These are phyloP conservation scores for Hydrolagus affinis DNA, from an alignment of 2,113 vertebrate genomes.

Conservation along the genomic window DNA sequence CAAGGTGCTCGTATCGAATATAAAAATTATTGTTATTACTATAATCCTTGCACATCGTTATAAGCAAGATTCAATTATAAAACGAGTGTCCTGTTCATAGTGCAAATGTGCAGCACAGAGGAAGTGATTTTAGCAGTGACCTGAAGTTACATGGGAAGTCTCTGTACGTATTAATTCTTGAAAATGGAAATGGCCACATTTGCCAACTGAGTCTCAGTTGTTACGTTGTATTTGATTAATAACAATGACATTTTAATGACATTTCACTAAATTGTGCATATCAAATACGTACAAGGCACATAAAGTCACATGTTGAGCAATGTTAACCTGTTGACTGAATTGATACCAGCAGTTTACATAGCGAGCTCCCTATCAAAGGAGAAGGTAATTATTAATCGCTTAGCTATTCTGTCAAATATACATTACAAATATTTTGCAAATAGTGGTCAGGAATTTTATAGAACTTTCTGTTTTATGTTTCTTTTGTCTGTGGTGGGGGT, in stretches of 20 bases:
- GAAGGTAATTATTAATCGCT: conserved; percentile 6
- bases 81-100: not conserved
- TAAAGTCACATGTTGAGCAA: not conserved
- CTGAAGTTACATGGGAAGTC: too few species aligned
- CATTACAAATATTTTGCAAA: not conserved
- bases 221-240: not conserved
- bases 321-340: conserved; percentile 16
- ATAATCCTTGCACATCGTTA: not conserved
- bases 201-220: not conserved
- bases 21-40: too few species aligned
- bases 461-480: not conserved
- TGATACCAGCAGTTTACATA: not conserved
- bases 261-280: not conserved
- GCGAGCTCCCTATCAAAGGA: not conserved
- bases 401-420: conserved; percentile 12
- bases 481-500: not conserved
- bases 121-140: not conserved
- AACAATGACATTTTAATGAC: not conserved
- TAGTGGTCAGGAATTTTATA: not conserved
- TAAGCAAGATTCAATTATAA: not conserved
- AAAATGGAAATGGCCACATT: not conserved
- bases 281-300: not conserved
- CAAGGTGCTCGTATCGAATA: too few species aligned
- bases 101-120: not conserved
- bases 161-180: not conserved